Conservation (phyloP, 2,797 vertebrate species). For the Anisognathus igniventris region DNA sequence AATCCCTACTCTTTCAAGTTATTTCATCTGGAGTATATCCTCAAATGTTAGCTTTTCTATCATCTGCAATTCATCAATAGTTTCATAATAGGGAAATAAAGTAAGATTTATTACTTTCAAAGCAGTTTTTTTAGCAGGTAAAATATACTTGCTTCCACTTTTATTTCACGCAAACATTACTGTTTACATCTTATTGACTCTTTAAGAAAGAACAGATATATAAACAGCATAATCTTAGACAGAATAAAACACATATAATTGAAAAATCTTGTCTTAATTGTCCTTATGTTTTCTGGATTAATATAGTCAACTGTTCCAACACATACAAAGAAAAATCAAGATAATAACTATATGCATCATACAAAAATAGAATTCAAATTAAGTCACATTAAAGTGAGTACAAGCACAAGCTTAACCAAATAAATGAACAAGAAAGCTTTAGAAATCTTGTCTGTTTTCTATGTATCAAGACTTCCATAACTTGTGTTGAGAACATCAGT, state of each 20-base stretch:
- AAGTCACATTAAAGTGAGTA: background rate
- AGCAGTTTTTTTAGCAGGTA: background rate
- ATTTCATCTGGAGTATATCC: background rate
- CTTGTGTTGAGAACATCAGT: background rate
- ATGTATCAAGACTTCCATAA: background rate
- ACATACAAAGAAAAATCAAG: background rate
- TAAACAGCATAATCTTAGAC: background rate
- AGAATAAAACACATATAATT: background rate
- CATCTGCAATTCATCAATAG: background rate
- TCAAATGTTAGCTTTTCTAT: background rate
- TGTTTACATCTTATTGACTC: background rate
- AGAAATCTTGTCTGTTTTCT: background rate
- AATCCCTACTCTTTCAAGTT: background rate
- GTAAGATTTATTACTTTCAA: background rate
- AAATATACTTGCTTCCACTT: background rate
- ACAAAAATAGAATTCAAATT: background rate
- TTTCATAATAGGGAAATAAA: background rate
- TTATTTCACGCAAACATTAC: background rate
- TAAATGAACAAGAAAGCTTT: background rate
- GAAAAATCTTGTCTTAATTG: background rate
- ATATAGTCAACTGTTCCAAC: background rate
- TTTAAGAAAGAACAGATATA: background rate
- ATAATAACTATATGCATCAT: background rate
- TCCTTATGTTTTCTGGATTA: background rate
- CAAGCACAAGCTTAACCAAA: background rate